phyloP scores from a whole-genome alignment of 2,113 vertebrate genomes.

The Brachirus orientalis region DNA sequence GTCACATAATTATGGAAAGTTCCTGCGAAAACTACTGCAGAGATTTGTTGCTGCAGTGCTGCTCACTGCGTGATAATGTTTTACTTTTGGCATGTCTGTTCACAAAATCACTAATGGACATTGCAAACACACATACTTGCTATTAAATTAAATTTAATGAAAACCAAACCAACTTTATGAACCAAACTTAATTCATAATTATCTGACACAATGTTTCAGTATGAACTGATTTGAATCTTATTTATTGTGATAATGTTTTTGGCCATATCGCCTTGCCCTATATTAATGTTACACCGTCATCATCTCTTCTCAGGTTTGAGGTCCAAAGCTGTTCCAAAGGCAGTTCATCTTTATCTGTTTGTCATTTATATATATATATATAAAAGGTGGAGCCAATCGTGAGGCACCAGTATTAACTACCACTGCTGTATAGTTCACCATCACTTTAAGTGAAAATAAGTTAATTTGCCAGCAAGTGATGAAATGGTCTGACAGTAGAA shows the following conservation, averaged over 20 bases:
- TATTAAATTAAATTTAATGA: too few relatives aligned
- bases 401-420: slow-evolving; percentile 9
- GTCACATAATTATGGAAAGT: slow-evolving; percentile 22
- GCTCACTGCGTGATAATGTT: slow-evolving; percentile 8
- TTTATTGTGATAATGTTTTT: too few relatives aligned
- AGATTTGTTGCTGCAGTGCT: not conserved
- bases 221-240: too few relatives aligned
- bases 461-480: slow-evolving; percentile 22
- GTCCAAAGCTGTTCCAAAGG: too few relatives aligned
- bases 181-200: too few relatives aligned
- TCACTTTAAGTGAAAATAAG: slow-evolving; percentile 22
- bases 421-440: not conserved
- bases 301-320: slow-evolving; percentile 3
- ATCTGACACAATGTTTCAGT: too few relatives aligned
- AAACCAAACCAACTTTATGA: too few relatives aligned
- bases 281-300: slow-evolving; percentile 27
- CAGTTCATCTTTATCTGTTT: not conserved
- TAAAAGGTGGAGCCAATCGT: slow-evolving; percentile 27
- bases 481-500: slow-evolving; percentile 33
- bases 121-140: too few relatives aligned
- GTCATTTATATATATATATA: too few relatives aligned
- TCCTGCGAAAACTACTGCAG: slow-evolving; percentile 8
- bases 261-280: too few relatives aligned
- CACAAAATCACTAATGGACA: too few relatives aligned
- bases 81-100: slow-evolving; percentile 9